Percentiles rank a stretch among this genome's conserved stretches.
These are phyloP conservation scores for Cheirogaleus medius DNA, from an alignment of 2,113 vertebrate species.

Conservation along the genomic window DNA sequence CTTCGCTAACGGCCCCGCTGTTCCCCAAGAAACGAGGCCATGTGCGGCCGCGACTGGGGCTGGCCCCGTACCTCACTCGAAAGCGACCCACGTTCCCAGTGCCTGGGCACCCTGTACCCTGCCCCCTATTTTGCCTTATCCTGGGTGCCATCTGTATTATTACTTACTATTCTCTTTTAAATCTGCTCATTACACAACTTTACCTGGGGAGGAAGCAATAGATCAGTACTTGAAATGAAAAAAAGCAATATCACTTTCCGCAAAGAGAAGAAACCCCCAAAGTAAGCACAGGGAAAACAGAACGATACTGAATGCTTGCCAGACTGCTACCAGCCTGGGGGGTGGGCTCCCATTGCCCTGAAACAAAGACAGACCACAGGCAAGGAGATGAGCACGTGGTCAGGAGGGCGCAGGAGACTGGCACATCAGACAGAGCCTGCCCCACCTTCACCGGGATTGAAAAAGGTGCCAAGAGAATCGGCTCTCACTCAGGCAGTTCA, in stretches of 20 bases:
- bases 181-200: neutral
- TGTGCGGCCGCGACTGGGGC: neutral
- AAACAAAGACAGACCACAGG: neutral
- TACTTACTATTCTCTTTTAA: neutral
- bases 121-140: neutral
- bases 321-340: neutral
- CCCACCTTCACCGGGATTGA: neutral
- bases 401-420: neutral
- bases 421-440: neutral
- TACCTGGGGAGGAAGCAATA: neutral
- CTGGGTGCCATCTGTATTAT: neutral
- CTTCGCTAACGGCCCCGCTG: neutral
- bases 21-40: neutral
- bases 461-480: neutral
- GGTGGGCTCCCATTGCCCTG: accelerated
- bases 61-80: neutral
- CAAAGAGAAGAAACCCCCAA: neutral
- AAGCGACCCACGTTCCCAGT: accelerated
- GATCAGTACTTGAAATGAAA: neutral
- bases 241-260: neutral
- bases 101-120: accelerated
- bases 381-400: neutral
- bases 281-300: neutral
- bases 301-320: neutral
- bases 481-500: neutral